Evolutionary conservation across 30 jellyfish, hydroid and myxozoan species (phyloP).

Genomic region (Pelagia noctiluca): DNA sequence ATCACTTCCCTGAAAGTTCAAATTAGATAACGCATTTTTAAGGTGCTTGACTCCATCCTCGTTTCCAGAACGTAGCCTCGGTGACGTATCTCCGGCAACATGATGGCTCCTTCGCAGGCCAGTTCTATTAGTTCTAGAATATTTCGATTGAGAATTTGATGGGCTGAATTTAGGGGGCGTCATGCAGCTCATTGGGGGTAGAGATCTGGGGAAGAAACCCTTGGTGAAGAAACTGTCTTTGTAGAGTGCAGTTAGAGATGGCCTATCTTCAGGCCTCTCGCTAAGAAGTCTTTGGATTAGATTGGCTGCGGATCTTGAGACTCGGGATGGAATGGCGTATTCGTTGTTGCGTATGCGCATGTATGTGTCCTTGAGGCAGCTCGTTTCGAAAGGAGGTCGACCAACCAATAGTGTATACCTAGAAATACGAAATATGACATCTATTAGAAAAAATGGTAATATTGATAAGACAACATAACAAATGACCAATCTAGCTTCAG

Average conservation of each 20-base stretch:
- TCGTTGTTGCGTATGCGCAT: constrained; percentile 94
- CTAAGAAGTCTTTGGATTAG: constrained; percentile 89
- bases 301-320: constrained; percentile 94
- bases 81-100: constrained; percentile 41
- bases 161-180: constrained; percentile 95
- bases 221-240: constrained; percentile 92
- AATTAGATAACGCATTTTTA: constrained; percentile 75
- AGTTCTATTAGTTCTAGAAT: constrained; percentile 22
- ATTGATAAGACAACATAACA: too few species aligned
- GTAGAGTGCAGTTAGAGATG: constrained; percentile 76
- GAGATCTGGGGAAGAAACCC: constrained; percentile 92
- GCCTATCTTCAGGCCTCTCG: constrained; percentile 97
- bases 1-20: constrained; percentile 64
- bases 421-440: background rate
- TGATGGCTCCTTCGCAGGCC: constrained; percentile 13
- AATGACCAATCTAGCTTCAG: too few species aligned
- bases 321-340: constrained; percentile 96
- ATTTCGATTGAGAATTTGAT: constrained; percentile 61
- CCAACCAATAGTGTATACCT: constrained; percentile 98
- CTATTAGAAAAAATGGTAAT: too few species aligned
- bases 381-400: constrained; percentile 98
- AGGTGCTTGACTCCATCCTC: constrained; percentile 70
- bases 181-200: constrained; percentile 93
- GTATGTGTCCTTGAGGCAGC: constrained; percentile 95
- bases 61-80: constrained; percentile 56